These are phyloP conservation scores for Asarcornis scutulata DNA, from an alignment of 2,113 vertebrate genomes.

Conservation along the genomic window DNA sequence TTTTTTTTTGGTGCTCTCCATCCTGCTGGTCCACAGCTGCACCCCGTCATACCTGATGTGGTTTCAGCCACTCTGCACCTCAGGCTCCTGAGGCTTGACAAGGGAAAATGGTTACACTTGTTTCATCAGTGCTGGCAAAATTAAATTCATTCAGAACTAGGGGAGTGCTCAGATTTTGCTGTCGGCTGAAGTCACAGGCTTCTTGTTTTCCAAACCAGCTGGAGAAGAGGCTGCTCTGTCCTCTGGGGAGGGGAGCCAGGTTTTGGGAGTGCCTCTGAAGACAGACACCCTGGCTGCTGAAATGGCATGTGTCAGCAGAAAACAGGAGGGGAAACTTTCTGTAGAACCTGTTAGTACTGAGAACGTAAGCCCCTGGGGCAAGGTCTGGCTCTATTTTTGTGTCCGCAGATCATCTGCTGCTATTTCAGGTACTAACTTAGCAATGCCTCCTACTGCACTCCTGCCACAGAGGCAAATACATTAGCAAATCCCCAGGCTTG, in stretches of 20 bases:
- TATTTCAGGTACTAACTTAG: neutral
- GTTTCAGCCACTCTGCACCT: neutral
- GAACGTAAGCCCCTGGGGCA: neutral
- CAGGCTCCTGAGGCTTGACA: neutral
- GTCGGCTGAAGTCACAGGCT: neutral
- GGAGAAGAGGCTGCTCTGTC: neutral
- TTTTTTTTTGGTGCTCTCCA: neutral
- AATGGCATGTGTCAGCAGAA: neutral
- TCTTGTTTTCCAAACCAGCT: neutral
- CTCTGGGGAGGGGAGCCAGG: neutral
- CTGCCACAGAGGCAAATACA: neutral
- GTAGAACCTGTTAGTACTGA: neutral
- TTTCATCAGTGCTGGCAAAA: neutral
- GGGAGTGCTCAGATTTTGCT: neutral
- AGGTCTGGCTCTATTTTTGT: neutral
- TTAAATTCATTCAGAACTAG: neutral
- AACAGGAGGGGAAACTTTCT: neutral
- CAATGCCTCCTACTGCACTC: neutral
- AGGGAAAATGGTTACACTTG: neutral
- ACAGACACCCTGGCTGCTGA: neutral
- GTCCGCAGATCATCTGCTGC: neutral
- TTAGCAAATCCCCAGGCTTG: neutral
- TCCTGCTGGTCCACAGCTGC: neutral
- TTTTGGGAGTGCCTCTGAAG: neutral
- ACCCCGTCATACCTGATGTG: fast-evolving